These are phyloP conservation scores for Poecile montanus DNA, from an alignment of 2,797 vertebrate species.

Conservation along the genomic window DNA sequence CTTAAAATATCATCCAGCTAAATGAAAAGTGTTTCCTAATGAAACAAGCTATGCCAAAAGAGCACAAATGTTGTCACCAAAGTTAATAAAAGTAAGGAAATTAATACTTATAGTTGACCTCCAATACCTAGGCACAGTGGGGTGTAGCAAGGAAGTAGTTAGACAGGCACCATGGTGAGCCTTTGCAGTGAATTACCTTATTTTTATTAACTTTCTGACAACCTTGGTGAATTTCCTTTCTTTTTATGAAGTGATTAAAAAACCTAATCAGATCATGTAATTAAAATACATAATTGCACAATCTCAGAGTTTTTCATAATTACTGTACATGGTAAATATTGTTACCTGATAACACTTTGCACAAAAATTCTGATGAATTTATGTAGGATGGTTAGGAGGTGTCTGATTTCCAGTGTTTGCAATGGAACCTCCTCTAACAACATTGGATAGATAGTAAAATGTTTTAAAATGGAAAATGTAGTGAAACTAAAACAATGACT, in stretches of 20 bases:
- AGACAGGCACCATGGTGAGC: conserved; percentile 64
- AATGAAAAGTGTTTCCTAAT: not conserved
- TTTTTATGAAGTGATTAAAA: conserved; percentile 77
- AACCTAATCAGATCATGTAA: conserved; percentile 76
- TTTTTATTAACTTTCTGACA: conserved; percentile 71
- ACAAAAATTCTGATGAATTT: conserved; percentile 17
- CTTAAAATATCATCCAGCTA: not conserved
- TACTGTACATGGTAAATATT: conserved; percentile 68
- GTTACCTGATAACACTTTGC: conserved; percentile 63
- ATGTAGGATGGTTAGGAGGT: not conserved
- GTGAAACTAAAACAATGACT: not conserved
- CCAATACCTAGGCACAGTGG: conserved; percentile 54
- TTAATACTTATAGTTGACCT: conserved; percentile 38
- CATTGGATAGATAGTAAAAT: not conserved
- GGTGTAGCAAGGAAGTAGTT: conserved; percentile 65
- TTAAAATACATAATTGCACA: conserved; percentile 73
- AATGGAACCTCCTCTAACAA: not conserved
- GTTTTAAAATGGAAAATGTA: not conserved
- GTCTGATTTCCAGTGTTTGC: not conserved
- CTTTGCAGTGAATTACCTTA: conserved; percentile 61
- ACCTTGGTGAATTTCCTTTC: conserved; percentile 71
- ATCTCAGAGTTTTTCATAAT: conserved; percentile 66
- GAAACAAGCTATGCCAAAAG: not conserved
- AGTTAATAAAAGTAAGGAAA: conserved; percentile 14
- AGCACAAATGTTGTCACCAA: not conserved